A percentile compares a stretch with the other conserved stretches of the same genome.
Conservation (phyloP, 2,797 vertebrate species). For the Enteromius paludinosus region DNA sequence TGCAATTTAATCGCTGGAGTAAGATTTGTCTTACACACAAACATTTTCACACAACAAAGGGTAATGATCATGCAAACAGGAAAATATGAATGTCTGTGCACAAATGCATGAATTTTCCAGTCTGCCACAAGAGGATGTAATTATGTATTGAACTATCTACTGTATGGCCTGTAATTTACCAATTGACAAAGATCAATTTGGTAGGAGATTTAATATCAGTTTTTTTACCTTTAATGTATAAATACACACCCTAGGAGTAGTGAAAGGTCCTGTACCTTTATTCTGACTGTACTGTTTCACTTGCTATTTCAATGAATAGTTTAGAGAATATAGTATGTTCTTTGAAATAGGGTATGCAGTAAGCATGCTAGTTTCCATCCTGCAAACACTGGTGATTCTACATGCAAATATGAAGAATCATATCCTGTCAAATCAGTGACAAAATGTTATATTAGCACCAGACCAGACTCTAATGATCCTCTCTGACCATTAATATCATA, state of each 20-base stretch:
- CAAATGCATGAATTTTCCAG: neutral
- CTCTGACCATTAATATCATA: conserved; percentile 5
- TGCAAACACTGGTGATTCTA: neutral
- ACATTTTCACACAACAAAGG: neutral
- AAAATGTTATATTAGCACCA: conserved; percentile 5
- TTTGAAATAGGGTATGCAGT: neutral
- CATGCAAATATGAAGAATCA: neutral
- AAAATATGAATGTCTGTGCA: neutral
- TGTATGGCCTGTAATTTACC: neutral
- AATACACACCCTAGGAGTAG: neutral
- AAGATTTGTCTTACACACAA: neutral
- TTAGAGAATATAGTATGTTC: neutral
- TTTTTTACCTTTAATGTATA: neutral
- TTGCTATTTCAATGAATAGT: no score
- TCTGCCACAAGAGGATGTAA: neutral
- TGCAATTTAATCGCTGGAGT: neutral
- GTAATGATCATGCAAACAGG: neutral
- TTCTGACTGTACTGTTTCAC: neutral
- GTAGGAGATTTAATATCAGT: neutral
- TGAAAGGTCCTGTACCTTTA: neutral
- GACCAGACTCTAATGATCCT: conserved; percentile 8
- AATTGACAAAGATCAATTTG: neutral
- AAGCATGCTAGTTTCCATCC: neutral
- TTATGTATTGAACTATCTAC: neutral
- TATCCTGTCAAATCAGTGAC: neutral